Percentiles rank a stretch among this genome's conserved stretches.
phyloP scores from a whole-genome alignment of 2,888 invertebrate genomes.

The Gortyna flavago region DNA sequence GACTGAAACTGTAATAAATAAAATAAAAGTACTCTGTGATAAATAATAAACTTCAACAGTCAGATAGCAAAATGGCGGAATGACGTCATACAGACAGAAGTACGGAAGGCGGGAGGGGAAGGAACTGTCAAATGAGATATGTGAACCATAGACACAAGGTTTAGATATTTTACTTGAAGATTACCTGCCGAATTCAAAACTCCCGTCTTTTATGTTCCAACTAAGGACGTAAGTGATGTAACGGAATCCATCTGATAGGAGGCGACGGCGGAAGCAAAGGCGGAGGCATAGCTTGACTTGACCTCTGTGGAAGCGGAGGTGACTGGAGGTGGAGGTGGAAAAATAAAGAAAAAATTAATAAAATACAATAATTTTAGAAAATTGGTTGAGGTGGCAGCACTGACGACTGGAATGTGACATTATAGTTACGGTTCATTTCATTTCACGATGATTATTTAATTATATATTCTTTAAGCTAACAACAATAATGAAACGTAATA shows the following conservation, averaged over 20 bases:
- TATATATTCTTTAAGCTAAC: neutral
- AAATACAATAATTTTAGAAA: neutral
- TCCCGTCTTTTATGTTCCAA: neutral
- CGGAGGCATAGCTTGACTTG: neutral
- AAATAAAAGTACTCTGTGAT: too few species aligned
- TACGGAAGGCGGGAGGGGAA: too few species aligned
- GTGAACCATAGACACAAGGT: too few species aligned
- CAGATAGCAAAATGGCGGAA: too few species aligned
- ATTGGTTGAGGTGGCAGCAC: constrained; percentile 15
- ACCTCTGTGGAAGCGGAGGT: neutral
- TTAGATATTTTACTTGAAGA: too few species aligned
- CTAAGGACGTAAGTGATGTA: neutral
- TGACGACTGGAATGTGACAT: constrained; percentile 2
- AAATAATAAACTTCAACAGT: too few species aligned
- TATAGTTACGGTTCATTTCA: constrained; percentile 12
- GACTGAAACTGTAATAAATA: too few species aligned
- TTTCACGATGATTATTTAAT: neutral
- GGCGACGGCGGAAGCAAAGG: neutral
- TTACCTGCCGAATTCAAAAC: too few species aligned
- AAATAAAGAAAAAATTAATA: neutral
- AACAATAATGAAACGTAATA: neutral
- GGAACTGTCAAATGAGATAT: too few species aligned
- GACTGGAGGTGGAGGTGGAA: neutral
- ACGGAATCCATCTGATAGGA: neutral
- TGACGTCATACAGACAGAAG: too few species aligned